Conservation (phyloP, 2,797 vertebrate species). For the Heterohyrax brucei region DNA sequence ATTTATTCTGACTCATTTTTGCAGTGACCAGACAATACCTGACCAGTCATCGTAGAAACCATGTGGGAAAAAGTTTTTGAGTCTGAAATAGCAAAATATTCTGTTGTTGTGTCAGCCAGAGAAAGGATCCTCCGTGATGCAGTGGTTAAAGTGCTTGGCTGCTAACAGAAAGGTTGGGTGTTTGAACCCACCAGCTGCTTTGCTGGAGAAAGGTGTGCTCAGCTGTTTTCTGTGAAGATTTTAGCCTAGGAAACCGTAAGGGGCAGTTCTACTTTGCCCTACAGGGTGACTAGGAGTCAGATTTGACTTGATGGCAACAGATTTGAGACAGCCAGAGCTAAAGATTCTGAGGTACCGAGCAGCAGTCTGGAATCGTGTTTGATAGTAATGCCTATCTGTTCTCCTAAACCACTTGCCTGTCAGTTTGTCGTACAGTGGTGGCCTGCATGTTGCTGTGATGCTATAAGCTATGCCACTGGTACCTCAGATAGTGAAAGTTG, state of each 20-base stretch:
- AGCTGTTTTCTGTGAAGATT: too few species aligned
- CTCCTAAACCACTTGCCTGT: slow-evolving; percentile 26
- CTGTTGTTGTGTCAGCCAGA: slow-evolving; percentile 70
- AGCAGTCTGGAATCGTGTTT: slow-evolving; percentile 44
- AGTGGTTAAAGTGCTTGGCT: too few species aligned
- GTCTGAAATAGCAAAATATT: slow-evolving; percentile 81
- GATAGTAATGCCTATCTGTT: slow-evolving; percentile 27
- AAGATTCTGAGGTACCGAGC: slow-evolving; percentile 71
- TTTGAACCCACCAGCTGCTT: too few species aligned
- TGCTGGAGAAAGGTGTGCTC: too few species aligned
- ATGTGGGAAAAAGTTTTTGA: slow-evolving; percentile 74
- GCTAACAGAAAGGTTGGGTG: too few species aligned
- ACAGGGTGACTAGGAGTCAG: too few species aligned
- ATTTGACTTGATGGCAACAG: too few species aligned
- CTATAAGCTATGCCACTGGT: background rate
- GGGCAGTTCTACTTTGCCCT: too few species aligned
- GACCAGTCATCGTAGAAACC: slow-evolving; percentile 55
- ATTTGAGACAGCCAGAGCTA: slow-evolving; percentile 43
- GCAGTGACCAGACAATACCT: slow-evolving; percentile 66
- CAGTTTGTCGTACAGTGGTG: background rate
- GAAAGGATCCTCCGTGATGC: too few species aligned
- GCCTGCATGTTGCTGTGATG: background rate
- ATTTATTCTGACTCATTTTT: slow-evolving; percentile 85
- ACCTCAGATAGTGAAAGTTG: background rate
- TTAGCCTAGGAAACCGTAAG: too few species aligned